Percentiles rank a stretch among this genome's conserved stretches.
phyloP scores from a whole-genome alignment of 1,140 invertebrate genomes.

The Ceratina calcarata region DNA sequence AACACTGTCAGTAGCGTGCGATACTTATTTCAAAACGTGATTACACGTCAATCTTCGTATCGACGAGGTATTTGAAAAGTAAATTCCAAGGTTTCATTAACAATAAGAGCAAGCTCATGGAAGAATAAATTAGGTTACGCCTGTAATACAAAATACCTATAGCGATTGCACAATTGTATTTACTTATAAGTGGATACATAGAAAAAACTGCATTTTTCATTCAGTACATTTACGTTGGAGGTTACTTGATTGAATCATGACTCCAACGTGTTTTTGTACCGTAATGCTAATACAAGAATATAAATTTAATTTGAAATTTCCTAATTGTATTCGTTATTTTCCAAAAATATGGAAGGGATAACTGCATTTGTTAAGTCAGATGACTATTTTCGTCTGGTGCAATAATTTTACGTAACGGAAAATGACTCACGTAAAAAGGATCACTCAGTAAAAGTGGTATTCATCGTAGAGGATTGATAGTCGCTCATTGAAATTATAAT shows the following conservation, averaged over 20 bases:
- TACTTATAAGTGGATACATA: constrained; percentile 1
- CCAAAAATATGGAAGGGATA: constrained; percentile 22
- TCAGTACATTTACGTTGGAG: not conserved
- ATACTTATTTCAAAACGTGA: constrained; percentile 12
- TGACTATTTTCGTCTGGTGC: constrained; percentile 67
- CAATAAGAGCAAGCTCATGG: not conserved
- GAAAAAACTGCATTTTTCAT: constrained; percentile 1
- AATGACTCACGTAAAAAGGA: not conserved
- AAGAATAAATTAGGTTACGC: not conserved
- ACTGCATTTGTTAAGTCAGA: constrained; percentile 42
- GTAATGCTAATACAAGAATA: not conserved
- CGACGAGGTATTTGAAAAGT: too few relatives aligned
- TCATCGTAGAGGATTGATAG: not conserved
- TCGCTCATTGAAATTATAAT: not conserved
- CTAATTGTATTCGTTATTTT: not conserved
- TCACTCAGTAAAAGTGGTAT: not conserved
- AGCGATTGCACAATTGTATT: constrained; percentile 25
- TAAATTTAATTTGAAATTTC: not conserved
- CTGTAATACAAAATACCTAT: constrained; percentile 2
- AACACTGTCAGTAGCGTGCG: constrained; percentile 9
- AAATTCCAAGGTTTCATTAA: too few relatives aligned
- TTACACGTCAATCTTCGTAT: constrained; percentile 6
- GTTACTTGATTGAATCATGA: not conserved
- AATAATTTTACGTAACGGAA: constrained; percentile 70
- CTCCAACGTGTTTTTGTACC: not conserved